Evolutionary conservation across 1,140 invertebrate species (phyloP), one percentile per base, ranked within the genome.

Genomic region (Drosophila navojoa): DNA sequence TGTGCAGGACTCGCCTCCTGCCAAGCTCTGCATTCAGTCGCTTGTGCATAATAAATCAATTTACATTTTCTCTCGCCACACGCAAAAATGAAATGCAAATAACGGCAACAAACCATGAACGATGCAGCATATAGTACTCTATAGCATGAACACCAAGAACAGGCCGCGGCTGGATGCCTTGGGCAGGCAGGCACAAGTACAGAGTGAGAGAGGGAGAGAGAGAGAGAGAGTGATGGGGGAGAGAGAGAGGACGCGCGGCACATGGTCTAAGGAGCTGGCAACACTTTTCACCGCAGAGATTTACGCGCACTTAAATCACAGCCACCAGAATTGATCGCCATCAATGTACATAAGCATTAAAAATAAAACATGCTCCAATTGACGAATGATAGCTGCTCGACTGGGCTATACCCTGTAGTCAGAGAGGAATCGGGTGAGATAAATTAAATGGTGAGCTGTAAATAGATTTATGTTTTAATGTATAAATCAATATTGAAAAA

Each of bases 11-110:
- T 44, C 62, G 55, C 52, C 74, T 68, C 63, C 69, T 52, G 76
- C 49, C 61, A 64, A 77, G 75, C 69, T 42, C 66, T 70, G 59
- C 71, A 63, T 71, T 76, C 79, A 82, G 77, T 82, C 79, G 79
- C 76, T 78, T 81, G 75, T 79, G 81, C 80, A 84, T 84, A 84
- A 84, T 84, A 84, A 84, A 84, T 84, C 81, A 84, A 82, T 84
- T 84, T 84, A 84, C 81, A 84, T 84, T 84, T 84, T 82, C 73
- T 79, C 76, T 82, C 76, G 71, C 80, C 80, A 72, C 67, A 79
- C 80, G 76, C 76, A 78, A 79, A 82, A 82, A 76, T 84, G 72
- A 79, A 84, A 82, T 84, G 81, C 80, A 84, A 84, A 84, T 84
- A 76, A 84, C 60, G 71, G 76, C 76, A 80, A 80, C 78, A 78